These are phyloP conservation scores for Lacerta agilis DNA, from an alignment of 2,797 vertebrate genomes.

Conservation along the genomic window DNA sequence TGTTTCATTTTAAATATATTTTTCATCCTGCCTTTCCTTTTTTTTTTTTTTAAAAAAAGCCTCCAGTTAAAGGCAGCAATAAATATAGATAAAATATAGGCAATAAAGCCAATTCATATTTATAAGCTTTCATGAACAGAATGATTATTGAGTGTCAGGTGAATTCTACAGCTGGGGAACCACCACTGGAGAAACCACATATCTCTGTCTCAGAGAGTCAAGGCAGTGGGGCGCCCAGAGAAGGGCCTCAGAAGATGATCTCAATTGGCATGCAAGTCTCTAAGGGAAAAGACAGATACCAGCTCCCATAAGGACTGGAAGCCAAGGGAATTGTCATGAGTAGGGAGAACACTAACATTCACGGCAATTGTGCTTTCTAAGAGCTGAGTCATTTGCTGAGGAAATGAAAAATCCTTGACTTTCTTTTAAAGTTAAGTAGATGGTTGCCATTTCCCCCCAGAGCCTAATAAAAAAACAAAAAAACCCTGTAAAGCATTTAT, in stretches of 20 bases:
- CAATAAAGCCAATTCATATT: no score
- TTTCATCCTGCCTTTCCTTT: neutral
- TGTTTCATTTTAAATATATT: neutral
- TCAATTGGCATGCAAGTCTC: neutral
- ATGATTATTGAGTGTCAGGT: neutral
- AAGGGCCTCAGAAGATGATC: conserved; percentile 15
- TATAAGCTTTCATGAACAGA: neutral
- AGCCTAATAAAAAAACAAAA: conserved; percentile 41
- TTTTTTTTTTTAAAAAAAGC: neutral
- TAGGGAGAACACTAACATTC: conserved; percentile 6
- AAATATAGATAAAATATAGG: neutral
- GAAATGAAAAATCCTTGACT: conserved; percentile 47
- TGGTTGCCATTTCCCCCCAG: conserved; percentile 57
- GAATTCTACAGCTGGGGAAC: neutral
- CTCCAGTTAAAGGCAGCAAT: neutral
- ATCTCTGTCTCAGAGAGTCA: neutral
- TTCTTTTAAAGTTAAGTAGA: conserved; percentile 44
- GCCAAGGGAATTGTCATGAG: neutral
- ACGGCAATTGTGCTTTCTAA: conserved; percentile 25
- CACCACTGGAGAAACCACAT: neutral
- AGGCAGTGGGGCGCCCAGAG: neutral
- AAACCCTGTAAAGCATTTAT: conserved; percentile 57
- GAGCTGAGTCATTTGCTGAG: conserved; percentile 63
- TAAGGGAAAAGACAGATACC: neutral
- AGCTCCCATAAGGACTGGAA: neutral